Conservation (phyloP, 2,797 vertebrate species). For the Caiman crocodilus region DNA sequence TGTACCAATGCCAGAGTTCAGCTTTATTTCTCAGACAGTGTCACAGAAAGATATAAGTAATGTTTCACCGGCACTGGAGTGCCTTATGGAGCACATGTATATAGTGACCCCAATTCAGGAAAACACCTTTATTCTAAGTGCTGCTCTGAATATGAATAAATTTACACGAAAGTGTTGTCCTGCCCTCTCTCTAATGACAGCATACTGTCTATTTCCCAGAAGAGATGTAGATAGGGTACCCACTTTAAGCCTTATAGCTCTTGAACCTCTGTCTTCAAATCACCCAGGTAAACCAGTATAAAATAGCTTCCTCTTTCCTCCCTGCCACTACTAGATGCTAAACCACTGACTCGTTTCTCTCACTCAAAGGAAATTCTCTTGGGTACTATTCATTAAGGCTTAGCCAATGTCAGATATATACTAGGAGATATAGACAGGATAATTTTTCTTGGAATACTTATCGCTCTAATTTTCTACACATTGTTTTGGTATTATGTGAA, state of each 20-base stretch:
- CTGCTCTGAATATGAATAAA: neutral
- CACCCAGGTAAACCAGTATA: neutral
- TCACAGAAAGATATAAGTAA: neutral
- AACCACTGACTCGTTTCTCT: neutral
- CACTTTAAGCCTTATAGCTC: neutral
- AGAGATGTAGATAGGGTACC: neutral
- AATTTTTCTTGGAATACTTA: neutral
- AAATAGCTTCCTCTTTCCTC: neutral
- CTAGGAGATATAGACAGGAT: neutral
- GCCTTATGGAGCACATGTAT: neutral
- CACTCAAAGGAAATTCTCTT: neutral
- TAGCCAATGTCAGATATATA: neutral
- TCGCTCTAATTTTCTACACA: rapidly evolving
- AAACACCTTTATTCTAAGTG: neutral
- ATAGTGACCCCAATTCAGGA: neutral
- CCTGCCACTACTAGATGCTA: neutral
- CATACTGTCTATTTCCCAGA: too few relatives aligned
- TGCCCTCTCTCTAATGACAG: too few relatives aligned
- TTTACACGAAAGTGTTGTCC: neutral
- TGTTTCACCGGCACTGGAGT: neutral
- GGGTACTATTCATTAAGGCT: neutral
- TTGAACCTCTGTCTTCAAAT: neutral
- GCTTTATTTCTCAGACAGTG: neutral
- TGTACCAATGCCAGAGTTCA: neutral
- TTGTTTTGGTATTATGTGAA: neutral